A percentile compares a stretch with the other conserved stretches of the same genome.
phyloP scores from a whole-genome alignment of 2,797 vertebrate genomes.

The Petrocephalus sullivani region DNA sequence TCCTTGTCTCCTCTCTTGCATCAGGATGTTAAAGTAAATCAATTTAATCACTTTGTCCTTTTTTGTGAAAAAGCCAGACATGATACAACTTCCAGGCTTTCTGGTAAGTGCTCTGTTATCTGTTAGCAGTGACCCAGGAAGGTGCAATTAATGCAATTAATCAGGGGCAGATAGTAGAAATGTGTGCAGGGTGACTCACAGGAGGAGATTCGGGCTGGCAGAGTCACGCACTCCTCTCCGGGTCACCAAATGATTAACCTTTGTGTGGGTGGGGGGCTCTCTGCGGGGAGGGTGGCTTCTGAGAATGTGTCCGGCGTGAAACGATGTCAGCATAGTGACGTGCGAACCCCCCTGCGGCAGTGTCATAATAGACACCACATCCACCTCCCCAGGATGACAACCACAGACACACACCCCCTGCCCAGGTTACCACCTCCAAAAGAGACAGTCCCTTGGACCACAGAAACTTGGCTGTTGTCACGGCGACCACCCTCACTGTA shows the following conservation, averaged over 20 bases:
- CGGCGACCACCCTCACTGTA: neutral
- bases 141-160: neutral
- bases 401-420: neutral
- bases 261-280: neutral
- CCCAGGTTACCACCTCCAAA: neutral
- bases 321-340: neutral
- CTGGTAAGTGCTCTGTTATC: neutral
- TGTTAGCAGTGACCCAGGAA: slow-evolving; percentile 7
- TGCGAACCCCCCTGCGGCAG: neutral
- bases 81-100: neutral
- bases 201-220: neutral
- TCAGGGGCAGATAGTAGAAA: neutral
- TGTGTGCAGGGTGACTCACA: neutral
- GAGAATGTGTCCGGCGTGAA: neutral
- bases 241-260: neutral
- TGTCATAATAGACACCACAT: neutral
- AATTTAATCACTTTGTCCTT: neutral
- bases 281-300: neutral
- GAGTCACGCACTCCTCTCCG: neutral
- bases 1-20: neutral
- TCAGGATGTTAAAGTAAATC: neutral
- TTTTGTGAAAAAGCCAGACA: neutral
- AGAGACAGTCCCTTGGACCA: neutral
- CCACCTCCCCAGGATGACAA: neutral
- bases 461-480: neutral